These are phyloP conservation scores for Aporophyla lueneburgensis DNA, from an alignment of 2,888 invertebrate genomes.

Conservation along the genomic window DNA sequence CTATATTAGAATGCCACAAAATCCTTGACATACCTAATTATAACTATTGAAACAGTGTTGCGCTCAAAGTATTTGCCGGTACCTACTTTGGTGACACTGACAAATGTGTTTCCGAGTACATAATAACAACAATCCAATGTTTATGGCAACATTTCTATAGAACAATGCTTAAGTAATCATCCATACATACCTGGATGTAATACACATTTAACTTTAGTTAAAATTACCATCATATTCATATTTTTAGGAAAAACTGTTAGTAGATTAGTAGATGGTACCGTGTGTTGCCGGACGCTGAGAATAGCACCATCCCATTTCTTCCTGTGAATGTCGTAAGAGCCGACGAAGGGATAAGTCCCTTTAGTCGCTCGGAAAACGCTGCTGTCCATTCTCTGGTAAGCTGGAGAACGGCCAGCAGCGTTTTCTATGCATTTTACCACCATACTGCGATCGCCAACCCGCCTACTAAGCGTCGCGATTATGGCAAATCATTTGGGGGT, in stretches of 20 bases:
- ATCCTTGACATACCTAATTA: slow-evolving; percentile 8
- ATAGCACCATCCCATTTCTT: no score
- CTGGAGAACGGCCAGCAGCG: no score
- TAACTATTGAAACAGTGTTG: slow-evolving; percentile 1
- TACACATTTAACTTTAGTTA: not conserved
- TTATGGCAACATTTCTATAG: slow-evolving; percentile 16
- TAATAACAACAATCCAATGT: slow-evolving; percentile 14
- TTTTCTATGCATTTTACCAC: no score
- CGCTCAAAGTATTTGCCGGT: slow-evolving; percentile 29
- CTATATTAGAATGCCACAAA: not conserved
- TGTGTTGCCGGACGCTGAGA: no score
- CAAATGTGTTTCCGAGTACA: slow-evolving; percentile 51
- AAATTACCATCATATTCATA: not conserved
- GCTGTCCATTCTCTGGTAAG: no score
- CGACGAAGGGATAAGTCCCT: no score
- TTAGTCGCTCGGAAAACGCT: no score
- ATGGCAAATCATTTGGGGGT: no score
- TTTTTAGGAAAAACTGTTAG: not conserved
- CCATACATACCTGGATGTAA: not conserved
- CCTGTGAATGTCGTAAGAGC: no score
- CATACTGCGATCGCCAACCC: no score
- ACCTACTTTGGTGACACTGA: slow-evolving; percentile 33
- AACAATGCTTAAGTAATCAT: slow-evolving; percentile 16
- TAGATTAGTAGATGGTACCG: no score
- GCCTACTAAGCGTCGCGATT: no score